Evolutionary conservation across 2,888 invertebrate genomes (phyloP), one percentile per base, ranked within the genome.

Genomic region (Pherbina coryleti): DNA sequence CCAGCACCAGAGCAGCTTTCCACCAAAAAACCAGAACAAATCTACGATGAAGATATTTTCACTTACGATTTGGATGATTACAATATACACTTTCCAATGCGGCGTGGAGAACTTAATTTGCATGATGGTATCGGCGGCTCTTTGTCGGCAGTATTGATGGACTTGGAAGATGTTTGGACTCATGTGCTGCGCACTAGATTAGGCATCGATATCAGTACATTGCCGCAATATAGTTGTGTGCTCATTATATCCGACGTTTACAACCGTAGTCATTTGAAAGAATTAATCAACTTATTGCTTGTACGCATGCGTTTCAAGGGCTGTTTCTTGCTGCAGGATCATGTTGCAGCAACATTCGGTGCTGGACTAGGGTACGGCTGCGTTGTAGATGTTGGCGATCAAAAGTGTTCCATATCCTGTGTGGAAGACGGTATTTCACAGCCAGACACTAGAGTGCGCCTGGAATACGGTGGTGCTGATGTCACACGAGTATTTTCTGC

Each of bases 341-440:
- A 96, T 84, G 96, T 96, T 2, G 95, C 95, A 66, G 95, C 96
- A 8, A 95, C 95, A 14, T 96, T 96, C 90, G 96, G 96, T 4
- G 94, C 95, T 22, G 96, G 96, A 14, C 89, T 96, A 19, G 93
- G 94, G 69, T 95, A 94, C 85, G 98, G 97, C 0, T 98, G 98
- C 90, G 97, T 98, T 0, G 95, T 98, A 0, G 98, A 98, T 88
- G 94, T 98, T 73, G 98, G 98, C 0, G 98, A 98, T 87, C 97
- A 98, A 88, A 98, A 98, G 91, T 97, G 97, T 0, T 96, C 97
- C 0, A 95, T 98, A 25, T 97, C 97, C 2, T 98, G 98, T 90
- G 97, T 98, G 0, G 98, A 98, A 91, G 98, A 98, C 91, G 98
- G 97, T 0, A 95, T 98, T 79, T 98, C 98, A 31, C 96, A 97